Evolutionary conservation across 2,888 invertebrate species (phyloP).

Genomic region (Dioctria rufipes): DNA sequence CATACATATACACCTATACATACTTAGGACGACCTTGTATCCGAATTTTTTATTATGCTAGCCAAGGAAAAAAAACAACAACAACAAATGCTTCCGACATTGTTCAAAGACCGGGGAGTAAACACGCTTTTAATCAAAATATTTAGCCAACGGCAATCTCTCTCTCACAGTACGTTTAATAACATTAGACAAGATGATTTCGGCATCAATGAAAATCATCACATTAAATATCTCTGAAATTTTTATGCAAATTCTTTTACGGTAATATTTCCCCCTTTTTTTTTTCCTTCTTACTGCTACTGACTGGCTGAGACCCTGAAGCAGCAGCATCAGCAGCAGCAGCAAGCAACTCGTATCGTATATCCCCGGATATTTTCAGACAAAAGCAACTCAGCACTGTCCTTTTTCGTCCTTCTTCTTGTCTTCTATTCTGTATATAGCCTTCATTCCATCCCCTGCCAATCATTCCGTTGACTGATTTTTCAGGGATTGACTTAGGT

Average conservation of each 20-base stretch:
- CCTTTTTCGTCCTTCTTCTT: constrained; percentile 27
- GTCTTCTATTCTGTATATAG: constrained; percentile 20
- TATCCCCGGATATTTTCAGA: constrained; percentile 12
- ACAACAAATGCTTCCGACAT: not conserved
- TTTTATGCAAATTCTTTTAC: constrained; percentile 49
- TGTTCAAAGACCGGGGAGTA: constrained; percentile 1
- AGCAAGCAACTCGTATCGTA: too few relatives aligned
- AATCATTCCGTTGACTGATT: constrained; percentile 51
- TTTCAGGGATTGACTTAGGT: constrained; percentile 44
- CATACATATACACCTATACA: too few relatives aligned
- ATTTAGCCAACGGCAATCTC: constrained; percentile 23
- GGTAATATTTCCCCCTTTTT: constrained; percentile 30
- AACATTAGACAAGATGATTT: constrained; percentile 49
- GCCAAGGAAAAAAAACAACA: too few relatives aligned
- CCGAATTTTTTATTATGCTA: too few relatives aligned
- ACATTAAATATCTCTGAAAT: constrained; percentile 51
- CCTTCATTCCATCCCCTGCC: constrained; percentile 48
- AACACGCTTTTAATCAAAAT: constrained; percentile 36
- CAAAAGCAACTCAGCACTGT: constrained; percentile 24
- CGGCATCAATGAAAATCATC: constrained; percentile 52
- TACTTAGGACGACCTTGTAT: too few relatives aligned
- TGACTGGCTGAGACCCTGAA: not conserved
- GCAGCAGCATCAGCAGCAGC: too few relatives aligned
- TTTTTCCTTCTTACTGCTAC: too few relatives aligned
- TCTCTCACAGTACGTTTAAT: constrained; percentile 22